Evolutionary conservation across 2,113 vertebrate genomes (phyloP).

Genomic region (Tichodroma muraria): DNA sequence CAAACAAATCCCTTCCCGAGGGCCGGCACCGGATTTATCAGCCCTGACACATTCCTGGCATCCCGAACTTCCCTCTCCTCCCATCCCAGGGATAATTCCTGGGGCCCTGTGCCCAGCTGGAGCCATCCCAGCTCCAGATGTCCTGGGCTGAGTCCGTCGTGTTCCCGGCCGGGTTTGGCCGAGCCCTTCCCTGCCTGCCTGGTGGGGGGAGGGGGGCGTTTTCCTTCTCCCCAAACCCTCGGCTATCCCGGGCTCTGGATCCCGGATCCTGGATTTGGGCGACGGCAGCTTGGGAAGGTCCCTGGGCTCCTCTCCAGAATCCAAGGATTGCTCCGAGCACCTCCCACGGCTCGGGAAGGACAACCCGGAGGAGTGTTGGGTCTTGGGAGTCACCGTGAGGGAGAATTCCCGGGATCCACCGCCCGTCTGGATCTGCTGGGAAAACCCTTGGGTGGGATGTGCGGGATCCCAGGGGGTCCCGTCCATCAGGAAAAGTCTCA

Average conservation of each 20-base stretch:
- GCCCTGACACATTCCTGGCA: not conserved
- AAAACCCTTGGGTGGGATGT: not conserved
- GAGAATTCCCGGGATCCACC: not conserved
- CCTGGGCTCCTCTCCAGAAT: not conserved
- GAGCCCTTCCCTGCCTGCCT: not conserved
- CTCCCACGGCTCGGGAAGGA: not conserved
- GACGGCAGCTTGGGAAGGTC: not conserved
- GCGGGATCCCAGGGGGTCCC: not conserved
- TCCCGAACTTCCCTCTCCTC: not conserved
- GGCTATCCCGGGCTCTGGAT: rapidly evolving
- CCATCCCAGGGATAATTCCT: not conserved
- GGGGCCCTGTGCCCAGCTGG: not conserved
- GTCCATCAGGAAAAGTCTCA: not conserved
- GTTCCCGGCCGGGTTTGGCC: not conserved
- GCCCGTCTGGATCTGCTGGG: rapidly evolving
- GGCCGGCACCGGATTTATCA: not conserved
- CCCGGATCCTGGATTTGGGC: not conserved
- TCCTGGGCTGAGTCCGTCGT: not conserved
- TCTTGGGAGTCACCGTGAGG: not conserved
- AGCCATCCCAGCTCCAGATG: not conserved
- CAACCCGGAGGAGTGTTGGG: too few relatives aligned
- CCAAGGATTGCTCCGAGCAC: not conserved
- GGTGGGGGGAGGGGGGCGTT: too few relatives aligned
- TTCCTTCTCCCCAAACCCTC: not conserved
- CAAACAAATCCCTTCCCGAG: not conserved